Conservation (phyloP, 2,113 vertebrate genomes). For the Propithecus coquereli region DNA sequence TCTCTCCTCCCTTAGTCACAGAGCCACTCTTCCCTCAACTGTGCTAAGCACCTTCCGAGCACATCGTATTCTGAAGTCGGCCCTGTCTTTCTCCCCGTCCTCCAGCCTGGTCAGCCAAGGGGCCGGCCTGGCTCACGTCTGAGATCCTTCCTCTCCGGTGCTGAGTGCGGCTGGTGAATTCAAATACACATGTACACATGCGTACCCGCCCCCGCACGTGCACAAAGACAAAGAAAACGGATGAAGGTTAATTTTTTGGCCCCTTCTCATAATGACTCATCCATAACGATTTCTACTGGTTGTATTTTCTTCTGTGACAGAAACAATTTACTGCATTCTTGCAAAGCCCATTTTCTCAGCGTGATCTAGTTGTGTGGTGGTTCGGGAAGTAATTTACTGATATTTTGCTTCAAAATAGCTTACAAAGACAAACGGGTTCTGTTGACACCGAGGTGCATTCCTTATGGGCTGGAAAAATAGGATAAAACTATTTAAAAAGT, state of each 20-base stretch:
- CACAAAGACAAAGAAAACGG: constrained; percentile 68
- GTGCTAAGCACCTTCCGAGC: background rate
- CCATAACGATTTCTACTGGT: constrained; percentile 83
- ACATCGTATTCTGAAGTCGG: background rate
- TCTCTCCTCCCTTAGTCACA: background rate
- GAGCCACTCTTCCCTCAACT: background rate
- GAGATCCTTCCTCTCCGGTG: background rate
- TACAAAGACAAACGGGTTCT: constrained; percentile 85
- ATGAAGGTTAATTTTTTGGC: constrained; percentile 80
- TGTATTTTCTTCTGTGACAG: constrained; percentile 87
- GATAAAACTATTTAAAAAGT: constrained; percentile 82
- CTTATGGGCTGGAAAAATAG: constrained; percentile 70
- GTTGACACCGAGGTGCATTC: constrained; percentile 82
- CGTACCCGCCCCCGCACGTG: background rate
- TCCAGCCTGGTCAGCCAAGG: background rate
- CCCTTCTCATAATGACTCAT: constrained; percentile 85
- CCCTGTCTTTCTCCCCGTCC: background rate
- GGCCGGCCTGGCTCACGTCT: background rate
- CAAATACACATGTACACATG: background rate
- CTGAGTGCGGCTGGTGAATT: background rate
- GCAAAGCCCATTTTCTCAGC: constrained; percentile 88
- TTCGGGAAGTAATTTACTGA: constrained; percentile 87
- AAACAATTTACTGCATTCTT: constrained; percentile 87
- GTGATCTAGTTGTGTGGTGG: constrained; percentile 83
- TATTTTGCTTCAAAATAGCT: constrained; percentile 86